Conservation (phyloP, 2,888 invertebrate genomes). For the Drosophila bunnanda region DNA sequence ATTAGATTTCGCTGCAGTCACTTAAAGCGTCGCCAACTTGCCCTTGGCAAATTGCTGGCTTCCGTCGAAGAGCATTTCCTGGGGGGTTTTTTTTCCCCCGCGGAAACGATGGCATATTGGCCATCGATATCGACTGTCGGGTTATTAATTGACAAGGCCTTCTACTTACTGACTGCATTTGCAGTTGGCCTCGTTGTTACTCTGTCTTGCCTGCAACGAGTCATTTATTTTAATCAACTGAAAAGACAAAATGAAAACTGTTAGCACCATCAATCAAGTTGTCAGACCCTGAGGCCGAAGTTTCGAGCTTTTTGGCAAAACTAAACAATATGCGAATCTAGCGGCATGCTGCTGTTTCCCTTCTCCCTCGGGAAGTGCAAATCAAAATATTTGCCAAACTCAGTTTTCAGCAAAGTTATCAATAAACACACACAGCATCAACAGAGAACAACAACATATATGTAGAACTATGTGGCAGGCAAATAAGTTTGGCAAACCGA, state of each 20-base stretch:
- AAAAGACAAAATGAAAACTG: slow-evolving; percentile 37
- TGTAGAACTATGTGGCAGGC: not conserved
- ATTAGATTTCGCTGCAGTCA: slow-evolving; percentile 47
- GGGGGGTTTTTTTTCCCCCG: slow-evolving; percentile 16
- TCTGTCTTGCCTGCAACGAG: not conserved
- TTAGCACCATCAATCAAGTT: slow-evolving; percentile 41
- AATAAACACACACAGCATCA: slow-evolving; percentile 28
- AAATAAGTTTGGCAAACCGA: slow-evolving; percentile 12
- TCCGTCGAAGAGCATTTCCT: slow-evolving; percentile 28
- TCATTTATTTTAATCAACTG: slow-evolving; percentile 43
- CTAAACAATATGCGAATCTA: slow-evolving; percentile 33
- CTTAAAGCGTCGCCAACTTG: slow-evolving; percentile 39
- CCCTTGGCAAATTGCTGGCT: slow-evolving; percentile 49
- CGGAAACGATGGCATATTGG: slow-evolving; percentile 49
- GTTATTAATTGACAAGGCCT: slow-evolving; percentile 47
- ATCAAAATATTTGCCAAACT: slow-evolving; percentile 37
- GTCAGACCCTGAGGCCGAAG: slow-evolving; percentile 18
- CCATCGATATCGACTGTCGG: slow-evolving; percentile 33
- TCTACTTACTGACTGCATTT: slow-evolving; percentile 14
- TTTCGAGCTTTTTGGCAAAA: slow-evolving; percentile 25
- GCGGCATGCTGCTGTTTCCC: not conserved
- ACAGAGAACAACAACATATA: slow-evolving; percentile 11
- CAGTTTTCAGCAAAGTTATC: slow-evolving; percentile 44
- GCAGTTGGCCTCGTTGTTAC: not conserved
- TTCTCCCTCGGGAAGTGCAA: slow-evolving; percentile 8